These are phyloP conservation scores for Heliconius ismenius DNA, from an alignment of 2,888 invertebrate genomes.

Conservation along the genomic window DNA sequence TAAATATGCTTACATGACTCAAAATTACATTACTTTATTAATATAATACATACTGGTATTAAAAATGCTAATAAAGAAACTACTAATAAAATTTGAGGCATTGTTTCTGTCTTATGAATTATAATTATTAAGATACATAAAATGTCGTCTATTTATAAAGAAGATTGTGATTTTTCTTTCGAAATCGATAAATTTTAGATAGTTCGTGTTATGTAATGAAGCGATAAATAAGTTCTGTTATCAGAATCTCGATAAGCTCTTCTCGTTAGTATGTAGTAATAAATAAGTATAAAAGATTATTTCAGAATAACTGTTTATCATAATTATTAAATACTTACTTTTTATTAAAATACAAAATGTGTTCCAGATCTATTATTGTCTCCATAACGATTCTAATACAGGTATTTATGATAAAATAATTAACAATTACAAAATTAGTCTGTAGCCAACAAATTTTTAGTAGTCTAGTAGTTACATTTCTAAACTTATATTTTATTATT, in stretches of 20 bases:
- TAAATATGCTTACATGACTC: not conserved
- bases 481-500: not conserved
- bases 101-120: not conserved
- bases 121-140: not conserved
- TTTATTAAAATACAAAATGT: not conserved
- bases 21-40: not conserved
- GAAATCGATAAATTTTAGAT: not conserved
- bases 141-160: not conserved
- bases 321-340: not conserved
- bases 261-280: conserved; percentile 2
- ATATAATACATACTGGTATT: not conserved
- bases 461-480: not conserved
- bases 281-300: conserved; percentile 4
- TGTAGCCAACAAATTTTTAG: not conserved
- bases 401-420: not conserved
- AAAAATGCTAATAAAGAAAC: not conserved
- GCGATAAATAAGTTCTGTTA: not conserved
- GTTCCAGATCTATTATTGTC: not conserved
- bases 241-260: conserved; percentile 6
- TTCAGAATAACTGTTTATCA: conserved; percentile 4
- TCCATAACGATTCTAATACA: not conserved
- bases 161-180: not conserved
- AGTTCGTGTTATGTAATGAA: not conserved
- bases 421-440: no score
- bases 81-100: not conserved